Conservation (phyloP, 2,797 vertebrate genomes). For the Manis pentadactyla region DNA sequence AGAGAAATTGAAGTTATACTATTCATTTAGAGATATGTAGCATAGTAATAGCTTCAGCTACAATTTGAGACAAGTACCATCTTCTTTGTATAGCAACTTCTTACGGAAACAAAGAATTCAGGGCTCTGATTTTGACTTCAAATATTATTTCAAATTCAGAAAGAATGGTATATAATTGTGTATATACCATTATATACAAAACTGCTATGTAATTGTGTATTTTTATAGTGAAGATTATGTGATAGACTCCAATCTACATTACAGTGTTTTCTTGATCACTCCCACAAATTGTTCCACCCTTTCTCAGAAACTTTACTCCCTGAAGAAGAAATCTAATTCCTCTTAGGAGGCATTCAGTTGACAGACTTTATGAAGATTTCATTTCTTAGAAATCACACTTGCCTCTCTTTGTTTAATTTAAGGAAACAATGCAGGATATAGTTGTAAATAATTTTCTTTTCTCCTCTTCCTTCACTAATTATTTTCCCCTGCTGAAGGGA, state of each 20-base stretch:
- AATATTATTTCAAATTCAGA: constrained; percentile 22
- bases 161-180: neutral
- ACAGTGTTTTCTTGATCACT: neutral
- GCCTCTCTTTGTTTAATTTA: constrained; percentile 47
- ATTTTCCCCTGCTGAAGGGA: neutral
- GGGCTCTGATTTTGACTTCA: constrained; percentile 29
- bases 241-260: constrained; percentile 39
- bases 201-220: neutral
- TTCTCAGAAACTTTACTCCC: neutral
- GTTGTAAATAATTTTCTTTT: neutral
- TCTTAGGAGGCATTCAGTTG: neutral
- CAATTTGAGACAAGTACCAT: neutral
- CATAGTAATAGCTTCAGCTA: neutral
- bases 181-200: neutral
- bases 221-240: constrained; percentile 36
- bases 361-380: constrained; percentile 37
- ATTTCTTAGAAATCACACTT: constrained; percentile 48
- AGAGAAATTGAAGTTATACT: neutral
- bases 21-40: neutral
- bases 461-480: neutral
- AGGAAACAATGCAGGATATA: neutral
- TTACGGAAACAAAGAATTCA: neutral
- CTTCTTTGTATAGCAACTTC: constrained; percentile 13
- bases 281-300: neutral
- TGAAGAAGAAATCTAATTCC: neutral